phyloP scores from a whole-genome alignment of 2,888 invertebrate species.

The Andrena dorsata region DNA sequence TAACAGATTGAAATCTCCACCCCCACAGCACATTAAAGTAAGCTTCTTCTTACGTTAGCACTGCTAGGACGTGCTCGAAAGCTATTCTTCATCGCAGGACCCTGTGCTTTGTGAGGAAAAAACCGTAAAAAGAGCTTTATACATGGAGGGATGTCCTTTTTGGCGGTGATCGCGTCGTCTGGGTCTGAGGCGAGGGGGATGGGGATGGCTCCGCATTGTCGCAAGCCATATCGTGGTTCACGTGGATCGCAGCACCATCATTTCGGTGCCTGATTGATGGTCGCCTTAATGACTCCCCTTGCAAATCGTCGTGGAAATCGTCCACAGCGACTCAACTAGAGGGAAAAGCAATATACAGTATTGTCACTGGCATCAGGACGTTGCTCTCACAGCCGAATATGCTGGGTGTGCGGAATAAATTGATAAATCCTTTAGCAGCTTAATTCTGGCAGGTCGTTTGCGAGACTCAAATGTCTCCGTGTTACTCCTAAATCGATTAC shows the following conservation, averaged over 20 bases:
- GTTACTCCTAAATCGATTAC: no score
- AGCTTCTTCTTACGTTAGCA: not conserved
- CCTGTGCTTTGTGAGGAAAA: not conserved
- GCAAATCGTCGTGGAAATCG: constrained; percentile 63
- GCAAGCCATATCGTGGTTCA: constrained; percentile 47
- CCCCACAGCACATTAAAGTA: no score
- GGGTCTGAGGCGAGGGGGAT: not conserved
- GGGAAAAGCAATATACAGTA: constrained; percentile 53
- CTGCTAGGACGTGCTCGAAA: not conserved
- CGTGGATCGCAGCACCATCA: constrained; percentile 48
- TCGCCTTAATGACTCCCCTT: constrained; percentile 67
- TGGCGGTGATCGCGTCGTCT: constrained; percentile 18
- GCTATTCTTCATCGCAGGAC: constrained; percentile 4
- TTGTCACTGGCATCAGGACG: constrained; percentile 48
- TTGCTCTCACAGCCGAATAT: constrained; percentile 20
- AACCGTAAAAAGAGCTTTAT: constrained; percentile 1
- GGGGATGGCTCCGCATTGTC: constrained; percentile 56
- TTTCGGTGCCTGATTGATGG: constrained; percentile 68
- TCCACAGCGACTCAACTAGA: constrained; percentile 32
- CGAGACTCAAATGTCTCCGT: no score
- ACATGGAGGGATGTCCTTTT: not conserved
- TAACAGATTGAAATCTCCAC: no score
- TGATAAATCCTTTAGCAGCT: not conserved
- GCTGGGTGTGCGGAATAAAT: constrained; percentile 33
- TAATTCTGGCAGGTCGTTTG: no score